Evolutionary conservation across 2,797 vertebrate genomes (phyloP), one percentile per base, ranked within the genome.

Genomic region (Schizopygopsis malacanthus): DNA sequence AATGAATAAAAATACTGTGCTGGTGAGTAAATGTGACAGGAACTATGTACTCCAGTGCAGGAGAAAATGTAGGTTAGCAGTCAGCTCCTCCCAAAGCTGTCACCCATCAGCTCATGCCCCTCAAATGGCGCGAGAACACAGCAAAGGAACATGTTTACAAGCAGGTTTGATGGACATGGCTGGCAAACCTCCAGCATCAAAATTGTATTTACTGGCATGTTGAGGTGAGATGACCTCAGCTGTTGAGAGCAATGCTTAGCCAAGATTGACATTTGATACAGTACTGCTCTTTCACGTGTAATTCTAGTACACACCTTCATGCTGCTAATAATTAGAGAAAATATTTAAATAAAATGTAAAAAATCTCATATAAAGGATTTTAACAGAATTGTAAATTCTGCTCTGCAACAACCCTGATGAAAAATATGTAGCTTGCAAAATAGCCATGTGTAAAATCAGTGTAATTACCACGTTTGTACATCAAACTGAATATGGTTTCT

Each of bases 171-270:
- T 81, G 85, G 89, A 63, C 65, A 85, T 88, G 89, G 86, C 85
- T 86, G 72, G 81, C 88, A 87, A 87, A 92, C 89, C 89, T 83
- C 70, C 88, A 92, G 90, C 89, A 88, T 89, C 85, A 89, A 85
- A 90, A 88, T 89, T 71, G 89, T 15, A 92, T 92, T 91, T 90
- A 85, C 87, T 91, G 85, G 79, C 92, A 90, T 85, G 90, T 83
- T 79, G 80, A 91, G 88, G 82, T 87, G 89, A 81, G 79, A 90
- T 88, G 90, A 84, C 76, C 85, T 91, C 82, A 85, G 84, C 45
- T n/a, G 6, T 79, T 28, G 76, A 25, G 47, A 72, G 43, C 22
- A 63, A 63, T 0, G 9, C 45, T 73, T 71, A 69, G 82, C 22
- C 72, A 77, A 45, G 41, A 43, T 16, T 79, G 61, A 84, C 47